These are phyloP conservation scores for Aporrectodea caliginosa DNA, from an alignment of 1,140 invertebrate genomes.

Conservation along the genomic window DNA sequence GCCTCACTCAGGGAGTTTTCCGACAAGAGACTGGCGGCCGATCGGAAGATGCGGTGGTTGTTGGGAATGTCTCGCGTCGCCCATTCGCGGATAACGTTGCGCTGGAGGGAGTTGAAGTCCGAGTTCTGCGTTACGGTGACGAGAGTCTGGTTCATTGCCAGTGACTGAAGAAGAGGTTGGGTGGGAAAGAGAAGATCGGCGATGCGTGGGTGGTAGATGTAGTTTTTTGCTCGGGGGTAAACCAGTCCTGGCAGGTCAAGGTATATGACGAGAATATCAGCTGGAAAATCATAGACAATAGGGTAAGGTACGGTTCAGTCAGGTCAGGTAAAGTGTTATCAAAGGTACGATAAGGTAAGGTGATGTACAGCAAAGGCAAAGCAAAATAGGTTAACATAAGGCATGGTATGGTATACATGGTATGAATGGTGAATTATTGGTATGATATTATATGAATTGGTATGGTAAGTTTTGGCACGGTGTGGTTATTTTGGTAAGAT, in stretches of 20 bases:
- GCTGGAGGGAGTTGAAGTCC: not conserved
- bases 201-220: conserved; percentile 26
- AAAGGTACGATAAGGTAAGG: not conserved
- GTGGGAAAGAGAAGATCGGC: conserved; percentile 22
- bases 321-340: not conserved
- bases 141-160: not conserved
- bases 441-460: not conserved
- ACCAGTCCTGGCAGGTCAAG: conserved; percentile 18
- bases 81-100: not conserved
- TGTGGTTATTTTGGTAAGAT: no score
- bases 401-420: not conserved
- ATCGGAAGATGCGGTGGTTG: not conserved
- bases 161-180: conserved; percentile 7
- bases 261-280: conserved; percentile 24
- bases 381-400: not conserved
- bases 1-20: not conserved
- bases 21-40: not conserved
- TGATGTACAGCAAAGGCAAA: not conserved
- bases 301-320: not conserved
- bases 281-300: no score
- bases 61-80: not conserved
- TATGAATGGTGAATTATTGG: not conserved
- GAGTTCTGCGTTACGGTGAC: conserved; percentile 22
- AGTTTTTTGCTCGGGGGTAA: conserved; percentile 20
- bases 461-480: no score